Percentiles rank a stretch among this genome's conserved stretches.
phyloP scores from a whole-genome alignment of 37 sponge, comb jelly and placozoan genomes.

The Dysidea cf. avara region DNA sequence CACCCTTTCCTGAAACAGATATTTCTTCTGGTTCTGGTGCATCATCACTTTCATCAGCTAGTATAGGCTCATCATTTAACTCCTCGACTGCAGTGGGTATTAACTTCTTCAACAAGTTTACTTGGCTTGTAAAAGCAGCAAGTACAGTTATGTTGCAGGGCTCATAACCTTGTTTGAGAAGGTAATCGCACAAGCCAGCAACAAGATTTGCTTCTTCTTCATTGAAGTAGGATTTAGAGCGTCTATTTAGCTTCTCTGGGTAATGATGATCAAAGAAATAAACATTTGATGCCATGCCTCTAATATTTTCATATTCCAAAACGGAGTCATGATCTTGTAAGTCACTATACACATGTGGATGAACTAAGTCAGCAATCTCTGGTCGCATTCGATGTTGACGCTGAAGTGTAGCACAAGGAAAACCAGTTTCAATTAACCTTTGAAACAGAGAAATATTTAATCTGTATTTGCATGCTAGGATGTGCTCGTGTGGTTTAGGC shows the following conservation, averaged over 20 bases:
- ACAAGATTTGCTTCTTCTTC: conserved; percentile 58
- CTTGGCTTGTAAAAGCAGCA: conserved; percentile 80
- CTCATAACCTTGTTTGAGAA: conserved; percentile 63
- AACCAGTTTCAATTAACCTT: conserved; percentile 10
- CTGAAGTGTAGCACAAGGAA: conserved; percentile 49
- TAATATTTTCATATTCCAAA: conserved; percentile 37
- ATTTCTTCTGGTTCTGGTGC: no score
- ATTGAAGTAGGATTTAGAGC: conserved; percentile 49
- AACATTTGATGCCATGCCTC: conserved; percentile 63
- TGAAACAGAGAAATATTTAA: conserved; percentile 87
- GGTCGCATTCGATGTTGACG: conserved; percentile 91
- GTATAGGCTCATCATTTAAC: conserved; percentile 63
- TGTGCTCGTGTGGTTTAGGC: conserved; percentile 73
- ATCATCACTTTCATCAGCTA: conserved; percentile 81
- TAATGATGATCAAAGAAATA: conserved; percentile 57
- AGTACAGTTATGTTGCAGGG: conserved; percentile 81
- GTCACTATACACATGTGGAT: conserved; percentile 61
- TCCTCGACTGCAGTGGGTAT: conserved; percentile 28
- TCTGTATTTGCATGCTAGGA: no score
- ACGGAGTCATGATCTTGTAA: conserved; percentile 52
- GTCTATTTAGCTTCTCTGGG: conserved; percentile 33
- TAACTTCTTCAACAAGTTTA: conserved; percentile 36
- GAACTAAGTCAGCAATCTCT: conserved; percentile 75
- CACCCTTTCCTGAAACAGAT: no score
- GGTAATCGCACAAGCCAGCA: conserved; percentile 32